Conservation (phyloP, 2,797 vertebrate species). For the Sebastes nivosus region DNA sequence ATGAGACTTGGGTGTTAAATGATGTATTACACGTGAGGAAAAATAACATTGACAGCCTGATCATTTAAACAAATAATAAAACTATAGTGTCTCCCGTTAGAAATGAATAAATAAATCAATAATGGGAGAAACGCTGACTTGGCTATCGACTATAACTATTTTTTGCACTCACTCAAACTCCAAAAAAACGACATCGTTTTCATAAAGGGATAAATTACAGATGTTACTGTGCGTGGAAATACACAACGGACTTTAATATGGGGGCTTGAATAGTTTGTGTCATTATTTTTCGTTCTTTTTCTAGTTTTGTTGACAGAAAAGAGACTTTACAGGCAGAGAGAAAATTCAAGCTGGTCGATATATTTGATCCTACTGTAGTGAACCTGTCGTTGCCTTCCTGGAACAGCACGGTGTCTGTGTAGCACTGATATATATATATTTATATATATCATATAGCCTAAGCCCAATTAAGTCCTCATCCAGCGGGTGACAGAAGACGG, state of each 20-base stretch:
- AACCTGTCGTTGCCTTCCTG: neutral
- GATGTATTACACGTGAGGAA: neutral
- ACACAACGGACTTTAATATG: neutral
- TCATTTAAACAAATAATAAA: neutral
- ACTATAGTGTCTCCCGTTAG: too few species aligned
- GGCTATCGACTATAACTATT: too few species aligned
- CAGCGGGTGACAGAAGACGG: neutral
- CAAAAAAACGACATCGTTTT: neutral
- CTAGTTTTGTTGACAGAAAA: neutral
- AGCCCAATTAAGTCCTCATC: neutral
- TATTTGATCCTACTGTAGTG: neutral
- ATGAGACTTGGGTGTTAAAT: neutral
- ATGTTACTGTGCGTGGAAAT: neutral
- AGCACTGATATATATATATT: too few species aligned
- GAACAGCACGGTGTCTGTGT: neutral
- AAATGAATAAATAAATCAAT: too few species aligned
- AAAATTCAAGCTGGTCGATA: neutral
- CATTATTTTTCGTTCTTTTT: neutral
- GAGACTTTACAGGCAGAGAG: neutral
- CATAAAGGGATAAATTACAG: neutral
- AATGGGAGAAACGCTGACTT: too few species aligned
- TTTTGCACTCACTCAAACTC: neutral
- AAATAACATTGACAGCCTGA: neutral
- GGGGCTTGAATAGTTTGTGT: neutral
- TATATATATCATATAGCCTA: too few species aligned